These are phyloP conservation scores for Uloborus plumipes DNA, from an alignment of 2,888 invertebrate species.

Conservation along the genomic window DNA sequence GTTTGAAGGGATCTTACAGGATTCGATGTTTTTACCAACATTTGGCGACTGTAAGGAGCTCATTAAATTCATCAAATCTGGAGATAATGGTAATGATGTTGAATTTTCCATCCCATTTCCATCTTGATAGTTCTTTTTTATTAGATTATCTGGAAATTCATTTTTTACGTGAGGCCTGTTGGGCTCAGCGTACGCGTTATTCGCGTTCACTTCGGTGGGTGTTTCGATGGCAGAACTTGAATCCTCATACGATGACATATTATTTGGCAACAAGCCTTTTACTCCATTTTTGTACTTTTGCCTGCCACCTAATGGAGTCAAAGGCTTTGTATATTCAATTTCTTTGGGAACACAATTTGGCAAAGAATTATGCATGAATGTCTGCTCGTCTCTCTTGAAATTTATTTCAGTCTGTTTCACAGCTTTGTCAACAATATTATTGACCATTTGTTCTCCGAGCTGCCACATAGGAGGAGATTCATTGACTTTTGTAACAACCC, in stretches of 20 bases:
- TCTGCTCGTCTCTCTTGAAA: slow-evolving; percentile 54
- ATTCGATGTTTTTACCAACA: slow-evolving; percentile 56
- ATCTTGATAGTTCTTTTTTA: slow-evolving; percentile 48
- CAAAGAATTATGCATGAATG: slow-evolving; percentile 49
- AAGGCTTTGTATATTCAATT: slow-evolving; percentile 61
- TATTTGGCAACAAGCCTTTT: slow-evolving; percentile 62
- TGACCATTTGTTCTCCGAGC: slow-evolving; percentile 56
- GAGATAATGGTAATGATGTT: slow-evolving; percentile 24
- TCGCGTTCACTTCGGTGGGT: slow-evolving; percentile 58
- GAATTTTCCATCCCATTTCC: slow-evolving; percentile 26
- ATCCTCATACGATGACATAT: slow-evolving; percentile 53
- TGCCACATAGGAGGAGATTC: slow-evolving; percentile 66
- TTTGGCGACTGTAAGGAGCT: slow-evolving; percentile 54
- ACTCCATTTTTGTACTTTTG: slow-evolving; percentile 64
- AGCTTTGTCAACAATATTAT: slow-evolving; percentile 45
- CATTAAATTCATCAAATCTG: slow-evolving; percentile 56
- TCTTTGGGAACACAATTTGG: slow-evolving; percentile 46
- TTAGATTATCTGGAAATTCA: slow-evolving; percentile 39
- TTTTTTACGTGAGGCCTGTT: slow-evolving; percentile 48
- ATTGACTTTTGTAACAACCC: slow-evolving; percentile 64
- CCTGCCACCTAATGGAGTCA: slow-evolving; percentile 62
- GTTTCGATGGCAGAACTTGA: slow-evolving; percentile 43
- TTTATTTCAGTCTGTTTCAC: slow-evolving; percentile 37
- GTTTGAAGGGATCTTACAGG: slow-evolving; percentile 28
- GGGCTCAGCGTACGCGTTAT: slow-evolving; percentile 60